These are phyloP conservation scores for Salvelinus fontinalis DNA, from an alignment of 2,113 vertebrate genomes.

Conservation along the genomic window DNA sequence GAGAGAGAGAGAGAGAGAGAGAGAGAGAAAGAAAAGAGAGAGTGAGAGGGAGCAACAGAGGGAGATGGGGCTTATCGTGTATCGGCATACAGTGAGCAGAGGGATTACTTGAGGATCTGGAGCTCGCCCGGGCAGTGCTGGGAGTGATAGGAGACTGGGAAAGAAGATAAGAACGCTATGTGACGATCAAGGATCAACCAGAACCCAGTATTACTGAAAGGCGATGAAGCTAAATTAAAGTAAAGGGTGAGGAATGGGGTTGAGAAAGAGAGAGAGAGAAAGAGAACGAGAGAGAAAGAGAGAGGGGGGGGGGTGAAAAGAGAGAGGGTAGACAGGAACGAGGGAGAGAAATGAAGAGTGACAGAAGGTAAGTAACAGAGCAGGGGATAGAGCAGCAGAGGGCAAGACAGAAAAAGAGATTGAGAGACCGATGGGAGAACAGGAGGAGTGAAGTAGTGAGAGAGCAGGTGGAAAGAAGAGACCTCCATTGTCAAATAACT, in stretches of 20 bases:
- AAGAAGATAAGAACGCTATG: conserved; percentile 50
- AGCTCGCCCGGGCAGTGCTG: conserved; percentile 48
- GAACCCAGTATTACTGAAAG: conserved; percentile 50
- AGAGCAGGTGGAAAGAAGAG: neutral
- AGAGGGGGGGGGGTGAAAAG: neutral
- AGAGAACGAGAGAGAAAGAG: too few relatives aligned
- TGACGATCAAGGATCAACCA: neutral
- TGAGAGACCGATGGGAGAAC: conserved; percentile 32
- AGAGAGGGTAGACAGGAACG: too few relatives aligned
- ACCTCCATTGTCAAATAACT: too few relatives aligned
- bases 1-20: neutral
- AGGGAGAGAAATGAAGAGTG: too few relatives aligned
- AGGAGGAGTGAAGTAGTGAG: neutral
- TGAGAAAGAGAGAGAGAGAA: too few relatives aligned
- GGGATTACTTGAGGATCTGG: conserved; percentile 68
- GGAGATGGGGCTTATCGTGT: conserved; percentile 46
- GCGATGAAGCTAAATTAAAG: conserved; percentile 29
- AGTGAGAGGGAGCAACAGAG: neutral
- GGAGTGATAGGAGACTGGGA: conserved; percentile 55
- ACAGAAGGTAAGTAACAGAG: too few relatives aligned
- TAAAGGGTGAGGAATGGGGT: neutral
- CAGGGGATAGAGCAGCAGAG: neutral
- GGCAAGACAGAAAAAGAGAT: neutral
- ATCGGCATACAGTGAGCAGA: conserved; percentile 54
- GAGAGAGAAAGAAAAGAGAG: too few relatives aligned